phyloP scores from a whole-genome alignment of 2,113 vertebrate genomes.

The Ameiurus melas region DNA sequence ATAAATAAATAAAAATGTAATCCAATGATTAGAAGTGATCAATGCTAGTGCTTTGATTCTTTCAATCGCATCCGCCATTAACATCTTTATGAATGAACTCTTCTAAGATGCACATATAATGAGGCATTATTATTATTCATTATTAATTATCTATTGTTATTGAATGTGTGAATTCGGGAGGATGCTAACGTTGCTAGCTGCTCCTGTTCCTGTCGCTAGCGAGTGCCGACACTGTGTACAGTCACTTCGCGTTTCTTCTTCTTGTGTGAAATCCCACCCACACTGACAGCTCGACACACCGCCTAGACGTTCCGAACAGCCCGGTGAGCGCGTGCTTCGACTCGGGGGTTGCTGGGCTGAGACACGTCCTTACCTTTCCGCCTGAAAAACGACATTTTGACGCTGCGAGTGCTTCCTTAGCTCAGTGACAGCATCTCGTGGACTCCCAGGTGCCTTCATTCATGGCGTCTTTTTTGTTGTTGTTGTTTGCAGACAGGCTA shows the following conservation, averaged over 20 bases:
- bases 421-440: constrained; percentile 72
- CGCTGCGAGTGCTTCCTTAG: constrained; percentile 65
- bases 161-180: not conserved
- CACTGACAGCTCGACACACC: too few relatives aligned
- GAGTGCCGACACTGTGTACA: not conserved
- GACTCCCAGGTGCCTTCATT: constrained; percentile 74
- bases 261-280: not conserved
- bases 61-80: not conserved
- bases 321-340: too few relatives aligned
- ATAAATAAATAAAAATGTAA: not conserved
- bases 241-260: not conserved
- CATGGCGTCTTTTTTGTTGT: constrained; percentile 59
- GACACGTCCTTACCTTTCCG: constrained; percentile 81
- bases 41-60: not conserved
- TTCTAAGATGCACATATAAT: too few relatives aligned
- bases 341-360: not conserved
- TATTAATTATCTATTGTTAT: too few relatives aligned
- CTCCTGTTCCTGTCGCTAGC: constrained; percentile 4
- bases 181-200: not conserved
- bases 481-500: not conserved
- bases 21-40: not conserved
- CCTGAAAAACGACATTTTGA: constrained; percentile 85
- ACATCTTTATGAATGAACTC: not conserved
- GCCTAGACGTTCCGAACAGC: not conserved
- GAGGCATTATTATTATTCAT: not conserved